These are phyloP conservation scores for Meteorus sp. DNA, from an alignment of 1,140 invertebrate genomes.

Conservation along the genomic window DNA sequence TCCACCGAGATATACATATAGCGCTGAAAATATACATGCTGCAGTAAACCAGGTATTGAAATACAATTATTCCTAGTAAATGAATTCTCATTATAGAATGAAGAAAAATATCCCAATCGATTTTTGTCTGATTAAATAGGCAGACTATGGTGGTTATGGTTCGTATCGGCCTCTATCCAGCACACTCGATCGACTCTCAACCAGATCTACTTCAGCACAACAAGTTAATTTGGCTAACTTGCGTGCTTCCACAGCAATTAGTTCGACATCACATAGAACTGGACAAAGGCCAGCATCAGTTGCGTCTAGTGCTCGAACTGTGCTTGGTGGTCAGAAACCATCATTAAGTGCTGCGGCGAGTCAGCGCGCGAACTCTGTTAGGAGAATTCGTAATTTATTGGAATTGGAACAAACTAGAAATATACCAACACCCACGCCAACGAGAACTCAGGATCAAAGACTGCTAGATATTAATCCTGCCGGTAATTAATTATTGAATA, in stretches of 20 bases:
- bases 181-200: constrained; percentile 55
- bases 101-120: neutral
- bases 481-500: constrained; percentile 52
- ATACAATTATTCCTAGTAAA: no score
- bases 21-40: constrained; percentile 86
- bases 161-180: constrained; percentile 59
- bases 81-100: neutral
- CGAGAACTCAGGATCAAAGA: constrained; percentile 66
- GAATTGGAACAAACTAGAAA: constrained; percentile 63
- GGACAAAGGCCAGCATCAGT: constrained; percentile 51
- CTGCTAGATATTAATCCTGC: constrained; percentile 87
- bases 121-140: constrained; percentile 38
- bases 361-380: constrained; percentile 71
- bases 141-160: constrained; percentile 57
- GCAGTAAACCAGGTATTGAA: constrained; percentile 77
- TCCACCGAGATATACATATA: constrained; percentile 79
- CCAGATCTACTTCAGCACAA: constrained; percentile 54
- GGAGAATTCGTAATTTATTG: constrained; percentile 76
- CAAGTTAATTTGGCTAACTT: constrained; percentile 58
- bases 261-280: constrained; percentile 51
- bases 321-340: constrained; percentile 48
- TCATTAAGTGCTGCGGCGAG: constrained; percentile 50
- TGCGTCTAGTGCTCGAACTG: constrained; percentile 48
- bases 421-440: constrained; percentile 75
- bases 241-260: constrained; percentile 56